phyloP scores from a whole-genome alignment of 2,797 vertebrate species.

The Benthosema pterotum region DNA sequence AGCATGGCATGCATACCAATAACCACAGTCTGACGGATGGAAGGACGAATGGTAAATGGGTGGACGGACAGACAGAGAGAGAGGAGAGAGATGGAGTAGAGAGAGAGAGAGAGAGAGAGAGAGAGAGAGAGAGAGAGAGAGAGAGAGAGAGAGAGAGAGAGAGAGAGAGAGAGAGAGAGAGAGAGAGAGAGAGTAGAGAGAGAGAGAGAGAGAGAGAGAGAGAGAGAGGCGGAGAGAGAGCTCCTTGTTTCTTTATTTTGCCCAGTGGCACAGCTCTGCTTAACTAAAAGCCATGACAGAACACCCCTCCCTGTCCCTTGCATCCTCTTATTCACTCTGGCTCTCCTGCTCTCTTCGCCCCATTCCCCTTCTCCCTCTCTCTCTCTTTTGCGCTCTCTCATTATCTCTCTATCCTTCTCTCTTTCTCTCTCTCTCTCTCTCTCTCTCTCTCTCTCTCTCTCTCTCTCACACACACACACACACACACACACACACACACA shows the following conservation, averaged over 20 bases:
- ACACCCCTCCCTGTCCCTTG: constrained; percentile 12
- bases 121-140: background rate
- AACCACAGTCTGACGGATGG: background rate
- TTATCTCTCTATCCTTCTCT: constrained; percentile 11
- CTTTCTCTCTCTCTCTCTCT: constrained; percentile 19
- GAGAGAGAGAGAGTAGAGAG: constrained; percentile 9
- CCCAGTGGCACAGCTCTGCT: constrained; percentile 54
- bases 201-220: constrained; percentile 4
- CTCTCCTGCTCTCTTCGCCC: constrained; percentile 50
- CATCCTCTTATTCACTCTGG: constrained; percentile 3
- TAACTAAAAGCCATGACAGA: constrained; percentile 47
- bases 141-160: constrained; percentile 4
- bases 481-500: too few species aligned
- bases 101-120: constrained; percentile 9
- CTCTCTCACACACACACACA: too few species aligned
- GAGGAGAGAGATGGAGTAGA: constrained; percentile 1
- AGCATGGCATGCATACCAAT: background rate
- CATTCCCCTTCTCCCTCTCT: background rate
- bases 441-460: background rate
- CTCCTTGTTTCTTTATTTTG: constrained; percentile 47
- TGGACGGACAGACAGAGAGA: background rate
- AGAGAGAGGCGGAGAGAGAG: constrained; percentile 23
- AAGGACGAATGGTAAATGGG: too few species aligned
- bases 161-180: constrained; percentile 3
- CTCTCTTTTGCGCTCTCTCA: constrained; percentile 10